Conservation (phyloP, 2,113 vertebrate species). For the Oriolus oriolus region DNA sequence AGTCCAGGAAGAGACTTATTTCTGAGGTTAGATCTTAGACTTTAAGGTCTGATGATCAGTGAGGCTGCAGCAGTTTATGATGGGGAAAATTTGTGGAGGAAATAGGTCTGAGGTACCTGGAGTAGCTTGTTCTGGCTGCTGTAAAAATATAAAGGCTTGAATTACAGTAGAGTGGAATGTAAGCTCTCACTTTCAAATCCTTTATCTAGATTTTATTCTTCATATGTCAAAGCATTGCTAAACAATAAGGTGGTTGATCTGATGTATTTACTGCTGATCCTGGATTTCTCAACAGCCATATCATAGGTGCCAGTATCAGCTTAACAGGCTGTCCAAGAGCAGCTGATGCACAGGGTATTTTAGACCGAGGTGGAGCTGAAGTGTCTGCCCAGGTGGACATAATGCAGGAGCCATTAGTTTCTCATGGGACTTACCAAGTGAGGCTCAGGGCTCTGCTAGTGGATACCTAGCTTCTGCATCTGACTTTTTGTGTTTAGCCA, state of each 20-base stretch:
- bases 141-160: not conserved
- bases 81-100: not conserved
- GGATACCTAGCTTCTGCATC: not conserved
- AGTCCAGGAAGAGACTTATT: not conserved
- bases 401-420: not conserved
- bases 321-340: not conserved
- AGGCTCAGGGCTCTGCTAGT: not conserved
- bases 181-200: not conserved
- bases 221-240: not conserved
- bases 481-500: not conserved
- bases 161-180: not conserved
- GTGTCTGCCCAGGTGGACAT: not conserved
- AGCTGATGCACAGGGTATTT: not conserved
- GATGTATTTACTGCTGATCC: not conserved
- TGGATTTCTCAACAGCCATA: not conserved
- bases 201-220: not conserved
- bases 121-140: not conserved
- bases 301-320: not conserved
- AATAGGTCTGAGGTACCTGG: rapidly evolving
- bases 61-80: not conserved
- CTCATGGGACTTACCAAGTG: not conserved
- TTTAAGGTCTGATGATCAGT: not conserved
- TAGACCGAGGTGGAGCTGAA: not conserved
- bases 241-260: not conserved
- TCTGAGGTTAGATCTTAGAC: not conserved